Evolutionary conservation across 2,113 vertebrate genomes (phyloP), one percentile per base, ranked within the genome.

Genomic region (Dasyurus viverrinus): DNA sequence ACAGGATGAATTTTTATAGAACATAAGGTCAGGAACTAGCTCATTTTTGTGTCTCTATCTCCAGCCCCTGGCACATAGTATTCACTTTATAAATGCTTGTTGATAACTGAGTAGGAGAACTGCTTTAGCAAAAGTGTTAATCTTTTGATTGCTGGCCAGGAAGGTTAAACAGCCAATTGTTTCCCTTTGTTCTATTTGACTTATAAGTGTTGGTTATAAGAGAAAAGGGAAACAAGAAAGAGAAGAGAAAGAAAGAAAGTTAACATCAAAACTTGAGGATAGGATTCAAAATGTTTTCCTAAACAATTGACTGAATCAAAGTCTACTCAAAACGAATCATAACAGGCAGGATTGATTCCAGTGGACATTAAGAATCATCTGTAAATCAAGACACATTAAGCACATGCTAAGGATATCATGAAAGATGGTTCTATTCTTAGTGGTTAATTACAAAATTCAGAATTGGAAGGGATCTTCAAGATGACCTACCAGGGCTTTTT

Each of bases 191-290:
- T 92, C 46, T 91, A 14, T 53, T 48, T 48, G 48, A 48, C 48
- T 48, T 48, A 48, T 48, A 48, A 48, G 3, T 48, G 48, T 48
- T 48, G 48, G 5, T 48, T 48, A 92, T 3, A 92, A 53, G 57
- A 93, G 4, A 92, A 93, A 93, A 76, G 24, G n/a, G 76, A 92
- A 94, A 55, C 60, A 91, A 60, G 54, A 27, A 7, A 46, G 3
- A 92, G 36, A n/a, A 42, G 52, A 24, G 90, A 48, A 53, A 54
- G 24, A n/a, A n/a, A n/a, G 8, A 92, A 90, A 22, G 42, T 19
- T 30, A 42, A 12, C 36, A 76, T 23, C 19, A 76, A 76, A 22
- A 76, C 4, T 7, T 76, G 36, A 76, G 6, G 36, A 76, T n/a
- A n/a, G n/a, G 36, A 76, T 4, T 76, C 68, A 76, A 76, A n/a